These are phyloP conservation scores for Palythoa grandis DNA, from an alignment of 92 coral and sea anemone genomes.

Conservation along the genomic window DNA sequence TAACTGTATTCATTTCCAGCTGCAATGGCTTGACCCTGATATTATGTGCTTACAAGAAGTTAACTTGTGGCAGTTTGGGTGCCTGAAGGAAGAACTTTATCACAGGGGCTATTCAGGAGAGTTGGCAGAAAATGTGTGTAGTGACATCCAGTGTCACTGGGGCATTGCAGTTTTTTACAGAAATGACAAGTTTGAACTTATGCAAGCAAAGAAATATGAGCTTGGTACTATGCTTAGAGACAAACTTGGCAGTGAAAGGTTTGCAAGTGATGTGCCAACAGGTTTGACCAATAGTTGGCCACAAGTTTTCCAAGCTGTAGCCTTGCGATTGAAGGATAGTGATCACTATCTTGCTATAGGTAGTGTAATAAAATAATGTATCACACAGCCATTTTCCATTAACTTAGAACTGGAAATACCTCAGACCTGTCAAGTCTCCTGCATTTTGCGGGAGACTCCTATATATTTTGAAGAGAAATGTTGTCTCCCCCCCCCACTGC, in stretches of 20 bases:
- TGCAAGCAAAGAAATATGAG: conserved; percentile 1
- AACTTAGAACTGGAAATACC: no score
- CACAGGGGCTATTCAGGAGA: conserved; percentile 37
- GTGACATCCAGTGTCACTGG: no score
- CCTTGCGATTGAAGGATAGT: conserved; percentile 5
- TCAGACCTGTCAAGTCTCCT: no score
- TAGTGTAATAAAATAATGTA: background rate
- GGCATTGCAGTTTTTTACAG: conserved; percentile 30
- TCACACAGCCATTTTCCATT: no score
- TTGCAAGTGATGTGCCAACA: background rate
- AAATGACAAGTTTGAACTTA: conserved; percentile 26
- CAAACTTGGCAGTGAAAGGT: background rate
- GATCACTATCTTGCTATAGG: conserved; percentile 16
- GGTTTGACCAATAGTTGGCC: background rate
- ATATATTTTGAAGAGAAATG: no score
- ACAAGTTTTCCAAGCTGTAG: conserved; percentile 19
- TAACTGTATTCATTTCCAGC: conserved; percentile 18
- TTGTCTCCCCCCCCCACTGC: no score
- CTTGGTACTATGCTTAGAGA: conserved; percentile 16
- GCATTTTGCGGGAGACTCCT: no score
- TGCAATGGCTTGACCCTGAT: conserved; percentile 31
- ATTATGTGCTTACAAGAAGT: conserved; percentile 43
- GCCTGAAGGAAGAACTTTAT: conserved; percentile 22
- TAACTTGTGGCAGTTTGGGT: conserved; percentile 21
- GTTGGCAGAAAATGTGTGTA: background rate